These are phyloP conservation scores for Phymanthus crucifer DNA, from an alignment of 92 coral and sea anemone genomes.

Conservation along the genomic window DNA sequence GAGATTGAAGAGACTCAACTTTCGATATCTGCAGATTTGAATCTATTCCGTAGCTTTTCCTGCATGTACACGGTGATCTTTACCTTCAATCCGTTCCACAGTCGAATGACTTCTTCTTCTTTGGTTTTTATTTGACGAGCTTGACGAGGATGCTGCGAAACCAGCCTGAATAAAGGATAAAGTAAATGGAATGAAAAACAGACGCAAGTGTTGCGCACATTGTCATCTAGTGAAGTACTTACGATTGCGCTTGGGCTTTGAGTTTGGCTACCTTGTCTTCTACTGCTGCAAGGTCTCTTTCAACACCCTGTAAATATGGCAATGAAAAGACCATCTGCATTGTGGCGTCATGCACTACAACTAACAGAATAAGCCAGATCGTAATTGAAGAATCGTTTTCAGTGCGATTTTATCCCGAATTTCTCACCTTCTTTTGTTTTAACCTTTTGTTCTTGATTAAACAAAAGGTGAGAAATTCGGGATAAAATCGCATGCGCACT, in stretches of 20 bases:
- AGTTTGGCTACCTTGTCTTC: conserved; percentile 82
- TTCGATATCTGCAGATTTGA: background rate
- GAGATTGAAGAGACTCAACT: too few relatives aligned
- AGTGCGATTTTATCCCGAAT: too few relatives aligned
- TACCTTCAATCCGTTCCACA: conserved; percentile 83
- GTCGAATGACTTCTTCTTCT: conserved; percentile 71
- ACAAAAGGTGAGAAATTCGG: too few relatives aligned
- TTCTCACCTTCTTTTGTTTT: too few relatives aligned
- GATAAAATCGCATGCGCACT: too few relatives aligned
- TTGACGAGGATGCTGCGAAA: conserved; percentile 88
- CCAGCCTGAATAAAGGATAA: conserved; percentile 43
- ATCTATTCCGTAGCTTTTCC: background rate
- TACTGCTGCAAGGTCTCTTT: conserved; percentile 90
- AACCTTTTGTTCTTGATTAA: too few relatives aligned
- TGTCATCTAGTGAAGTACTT: conserved; percentile 8
- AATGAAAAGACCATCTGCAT: too few relatives aligned
- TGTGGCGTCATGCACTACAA: too few relatives aligned
- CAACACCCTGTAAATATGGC: conserved; percentile 62
- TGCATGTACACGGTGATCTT: background rate
- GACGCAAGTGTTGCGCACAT: background rate
- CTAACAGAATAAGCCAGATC: too few relatives aligned
- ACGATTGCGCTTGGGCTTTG: conserved; percentile 81
- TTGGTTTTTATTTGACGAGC: conserved; percentile 83
- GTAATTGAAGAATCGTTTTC: too few relatives aligned
- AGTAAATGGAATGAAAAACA: background rate